Evolutionary conservation across 1,140 invertebrate species (phyloP).

Genomic region (Cydia splendana): DNA sequence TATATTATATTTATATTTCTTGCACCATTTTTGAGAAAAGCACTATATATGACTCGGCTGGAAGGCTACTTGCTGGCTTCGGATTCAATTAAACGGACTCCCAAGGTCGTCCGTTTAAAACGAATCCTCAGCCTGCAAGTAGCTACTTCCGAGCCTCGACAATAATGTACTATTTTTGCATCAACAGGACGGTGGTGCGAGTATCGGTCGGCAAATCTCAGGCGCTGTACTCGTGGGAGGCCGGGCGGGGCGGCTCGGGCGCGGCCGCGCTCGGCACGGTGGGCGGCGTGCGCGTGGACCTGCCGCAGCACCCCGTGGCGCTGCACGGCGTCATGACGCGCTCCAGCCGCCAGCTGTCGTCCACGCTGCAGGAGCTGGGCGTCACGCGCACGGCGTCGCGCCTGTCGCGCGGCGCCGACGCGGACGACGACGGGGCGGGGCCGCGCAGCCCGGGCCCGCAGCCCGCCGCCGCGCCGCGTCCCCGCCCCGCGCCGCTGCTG

Average conservation of each 20-base stretch:
- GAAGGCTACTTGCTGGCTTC: no score
- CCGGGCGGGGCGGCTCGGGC: slow-evolving; percentile 85
- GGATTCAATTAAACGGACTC: no score
- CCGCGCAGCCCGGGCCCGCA: slow-evolving; percentile 44
- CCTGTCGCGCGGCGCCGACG: slow-evolving; percentile 75
- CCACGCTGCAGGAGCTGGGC: slow-evolving; percentile 81
- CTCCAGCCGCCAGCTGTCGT: slow-evolving; percentile 94
- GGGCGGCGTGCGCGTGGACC: slow-evolving; percentile 94
- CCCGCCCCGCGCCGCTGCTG: slow-evolving; percentile 72
- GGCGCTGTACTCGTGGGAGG: slow-evolving; percentile 92
- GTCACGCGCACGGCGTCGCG: slow-evolving; percentile 89
- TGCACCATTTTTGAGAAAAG: no score
- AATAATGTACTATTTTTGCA: no score
- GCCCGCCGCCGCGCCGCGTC: slow-evolving; percentile 4
- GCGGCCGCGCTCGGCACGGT: slow-evolving; percentile 93
- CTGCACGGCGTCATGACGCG: slow-evolving; percentile 98
- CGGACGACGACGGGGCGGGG: slow-evolving; percentile 33
- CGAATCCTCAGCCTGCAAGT: no score
- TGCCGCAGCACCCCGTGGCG: slow-evolving; percentile 97
- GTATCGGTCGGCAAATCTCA: slow-evolving; percentile 96
- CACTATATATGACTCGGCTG: no score
- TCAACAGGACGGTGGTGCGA: slow-evolving; percentile 92
- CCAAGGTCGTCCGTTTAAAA: no score
- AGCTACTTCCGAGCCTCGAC: no score
- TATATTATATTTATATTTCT: no score